Evolutionary conservation across 2,797 vertebrate genomes (phyloP).

Genomic region (Etheostoma perlongum): DNA sequence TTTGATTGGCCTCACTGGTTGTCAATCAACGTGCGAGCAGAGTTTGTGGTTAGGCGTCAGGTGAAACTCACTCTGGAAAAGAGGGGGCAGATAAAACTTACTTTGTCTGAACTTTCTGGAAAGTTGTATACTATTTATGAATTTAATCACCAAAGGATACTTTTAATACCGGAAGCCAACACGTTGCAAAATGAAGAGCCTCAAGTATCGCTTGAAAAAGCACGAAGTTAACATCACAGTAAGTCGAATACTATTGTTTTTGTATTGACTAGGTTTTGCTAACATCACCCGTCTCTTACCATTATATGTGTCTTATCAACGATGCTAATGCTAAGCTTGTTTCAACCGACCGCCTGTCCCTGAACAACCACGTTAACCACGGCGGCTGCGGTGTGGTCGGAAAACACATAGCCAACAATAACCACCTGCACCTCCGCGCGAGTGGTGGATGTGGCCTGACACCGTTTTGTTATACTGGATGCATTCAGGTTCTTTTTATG

Average conservation of each 20-base stretch:
- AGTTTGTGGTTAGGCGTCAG: constrained; percentile 81
- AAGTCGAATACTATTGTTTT: constrained; percentile 71
- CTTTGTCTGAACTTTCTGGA: constrained; percentile 43
- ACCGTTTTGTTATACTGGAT: fast-evolving
- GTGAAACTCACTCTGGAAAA: constrained; percentile 80
- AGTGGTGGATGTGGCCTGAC: background rate
- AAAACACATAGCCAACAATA: constrained; percentile 17
- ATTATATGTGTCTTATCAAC: background rate
- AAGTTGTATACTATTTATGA: constrained; percentile 26
- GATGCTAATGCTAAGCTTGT: background rate
- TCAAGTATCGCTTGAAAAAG: constrained; percentile 90
- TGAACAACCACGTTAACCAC: constrained; percentile 37
- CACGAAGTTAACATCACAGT: constrained; percentile 90
- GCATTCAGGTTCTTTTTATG: background rate
- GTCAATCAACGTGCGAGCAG: constrained; percentile 59
- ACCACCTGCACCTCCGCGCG: constrained; percentile 59
- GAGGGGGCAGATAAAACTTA: constrained; percentile 49
- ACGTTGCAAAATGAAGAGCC: constrained; percentile 85
- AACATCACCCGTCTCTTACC: background rate
- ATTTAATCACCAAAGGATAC: background rate
- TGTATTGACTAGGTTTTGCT: constrained; percentile 16
- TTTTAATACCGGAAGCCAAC: constrained; percentile 24
- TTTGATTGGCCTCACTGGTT: constrained; percentile 61
- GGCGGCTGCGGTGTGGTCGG: constrained; percentile 22
- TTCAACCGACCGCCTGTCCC: constrained; percentile 5